Percentiles rank a stretch among this genome's conserved stretches.
phyloP scores from a whole-genome alignment of 1,140 invertebrate genomes.

The Bombyx mandarina region DNA sequence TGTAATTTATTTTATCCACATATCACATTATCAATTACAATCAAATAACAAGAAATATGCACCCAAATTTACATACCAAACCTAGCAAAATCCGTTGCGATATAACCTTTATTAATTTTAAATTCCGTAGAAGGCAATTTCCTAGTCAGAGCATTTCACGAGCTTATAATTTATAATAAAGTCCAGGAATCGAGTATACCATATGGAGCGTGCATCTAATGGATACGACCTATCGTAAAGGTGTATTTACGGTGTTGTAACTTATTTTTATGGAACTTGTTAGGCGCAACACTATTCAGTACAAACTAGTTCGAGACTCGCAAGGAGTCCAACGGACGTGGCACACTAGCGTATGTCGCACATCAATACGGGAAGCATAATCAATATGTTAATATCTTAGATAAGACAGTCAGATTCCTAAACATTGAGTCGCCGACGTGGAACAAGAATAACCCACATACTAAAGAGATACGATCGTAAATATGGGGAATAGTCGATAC shows the following conservation, averaged over 20 bases:
- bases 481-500: conserved; percentile 25
- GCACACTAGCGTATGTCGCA: conserved; percentile 26
- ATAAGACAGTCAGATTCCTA: conserved; percentile 58
- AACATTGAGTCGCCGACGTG: conserved; percentile 42
- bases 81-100: neutral
- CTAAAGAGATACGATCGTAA: conserved; percentile 51
- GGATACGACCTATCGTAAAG: conserved; percentile 24
- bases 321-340: too few species aligned
- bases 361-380: conserved; percentile 57
- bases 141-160: conserved; percentile 16
- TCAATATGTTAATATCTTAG: conserved; percentile 66
- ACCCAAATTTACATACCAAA: too few species aligned
- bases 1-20: too few species aligned
- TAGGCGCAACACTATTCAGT: conserved; percentile 22
- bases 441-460: conserved; percentile 53
- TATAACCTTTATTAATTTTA: conserved; percentile 18
- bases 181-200: conserved; percentile 19
- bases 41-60: too few species aligned
- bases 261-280: conserved; percentile 27
- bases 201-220: conserved; percentile 21
- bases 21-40: too few species aligned
- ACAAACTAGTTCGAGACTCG: conserved; percentile 20
- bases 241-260: conserved; percentile 30
- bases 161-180: conserved; percentile 31
- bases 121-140: conserved; percentile 16